Percentiles rank a stretch among this genome's conserved stretches.
Evolutionary conservation across 2,113 vertebrate genomes (phyloP).

Genomic region (Glaucomys volans): DNA sequence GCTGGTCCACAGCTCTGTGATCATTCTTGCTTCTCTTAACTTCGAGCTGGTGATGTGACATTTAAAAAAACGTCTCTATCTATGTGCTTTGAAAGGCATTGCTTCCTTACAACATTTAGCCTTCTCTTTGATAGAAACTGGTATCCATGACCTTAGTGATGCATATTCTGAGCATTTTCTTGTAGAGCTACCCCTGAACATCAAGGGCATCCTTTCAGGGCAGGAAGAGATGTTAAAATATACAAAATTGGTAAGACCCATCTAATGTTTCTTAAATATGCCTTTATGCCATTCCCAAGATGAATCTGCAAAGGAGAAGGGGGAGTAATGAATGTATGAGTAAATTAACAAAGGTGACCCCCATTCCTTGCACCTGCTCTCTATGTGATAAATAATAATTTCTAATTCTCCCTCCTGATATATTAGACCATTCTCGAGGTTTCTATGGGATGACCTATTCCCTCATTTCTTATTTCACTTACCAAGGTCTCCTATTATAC

Average conservation of each 20-base stretch:
- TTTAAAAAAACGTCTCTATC: background rate
- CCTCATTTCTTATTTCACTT: constrained; percentile 63
- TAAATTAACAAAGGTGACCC: constrained; percentile 61
- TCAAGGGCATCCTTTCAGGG: background rate
- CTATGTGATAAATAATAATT: constrained; percentile 53
- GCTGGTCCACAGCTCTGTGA: background rate
- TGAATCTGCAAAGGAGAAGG: background rate
- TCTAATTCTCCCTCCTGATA: background rate
- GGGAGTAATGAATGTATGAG: constrained; percentile 1
- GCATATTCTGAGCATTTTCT: constrained; percentile 17
- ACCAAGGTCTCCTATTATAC: background rate
- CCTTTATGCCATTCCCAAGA: background rate
- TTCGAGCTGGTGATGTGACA: background rate
- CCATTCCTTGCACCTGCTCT: constrained; percentile 29
- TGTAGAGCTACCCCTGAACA: background rate
- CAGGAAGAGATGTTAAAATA: constrained; percentile 37
- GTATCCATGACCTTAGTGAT: background rate
- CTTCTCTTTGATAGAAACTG: background rate
- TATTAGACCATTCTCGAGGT: background rate
- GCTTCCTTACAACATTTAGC: background rate
- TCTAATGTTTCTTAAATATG: background rate
- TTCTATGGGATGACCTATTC: constrained; percentile 57
- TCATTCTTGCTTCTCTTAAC: background rate
- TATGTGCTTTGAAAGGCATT: background rate
- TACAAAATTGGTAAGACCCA: background rate